A percentile compares a stretch with the other conserved stretches of the same genome.
Conservation (phyloP, 1,140 invertebrate genomes). For the Tetragnatha versicolor region DNA sequence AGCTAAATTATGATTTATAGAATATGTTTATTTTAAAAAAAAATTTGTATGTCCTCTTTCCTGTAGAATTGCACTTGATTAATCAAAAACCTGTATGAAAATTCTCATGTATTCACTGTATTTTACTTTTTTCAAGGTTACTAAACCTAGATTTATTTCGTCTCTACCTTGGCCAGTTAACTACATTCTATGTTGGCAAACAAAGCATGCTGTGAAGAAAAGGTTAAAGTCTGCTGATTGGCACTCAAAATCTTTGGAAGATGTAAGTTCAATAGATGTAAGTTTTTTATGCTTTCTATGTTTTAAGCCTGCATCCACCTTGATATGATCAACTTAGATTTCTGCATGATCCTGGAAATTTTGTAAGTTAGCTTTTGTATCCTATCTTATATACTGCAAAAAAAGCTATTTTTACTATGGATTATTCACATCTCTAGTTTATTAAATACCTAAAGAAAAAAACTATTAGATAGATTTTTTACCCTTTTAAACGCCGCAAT, state of each 20-base stretch:
- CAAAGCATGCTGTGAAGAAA: conserved; percentile 75
- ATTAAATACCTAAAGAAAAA: too few relatives aligned
- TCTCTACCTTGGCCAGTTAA: conserved; percentile 94
- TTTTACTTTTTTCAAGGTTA: conserved; percentile 66
- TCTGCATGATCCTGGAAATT: too few relatives aligned
- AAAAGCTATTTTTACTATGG: too few relatives aligned
- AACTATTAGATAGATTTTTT: too few relatives aligned
- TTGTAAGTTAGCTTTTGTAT: too few relatives aligned
- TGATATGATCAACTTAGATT: too few relatives aligned
- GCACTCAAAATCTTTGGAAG: conserved; percentile 78
- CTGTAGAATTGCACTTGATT: not conserved
- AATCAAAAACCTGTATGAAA: not conserved
- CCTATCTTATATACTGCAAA: too few relatives aligned
- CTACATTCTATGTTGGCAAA: conserved; percentile 79
- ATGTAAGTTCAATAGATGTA: conserved; percentile 69
- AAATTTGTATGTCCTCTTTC: not conserved
- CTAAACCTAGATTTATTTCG: conserved; percentile 82
- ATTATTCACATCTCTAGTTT: too few relatives aligned
- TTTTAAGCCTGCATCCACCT: too few relatives aligned
- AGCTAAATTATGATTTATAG: not conserved
- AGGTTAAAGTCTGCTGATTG: conserved; percentile 79
- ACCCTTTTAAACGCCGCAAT: too few relatives aligned
- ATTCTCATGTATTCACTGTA: not conserved
- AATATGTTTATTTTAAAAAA: not conserved
- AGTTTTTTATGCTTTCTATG: not conserved